Base-by-base conservation (phyloP, 2,113 vertebrate species). In the Scatophagus argus region DNA sequence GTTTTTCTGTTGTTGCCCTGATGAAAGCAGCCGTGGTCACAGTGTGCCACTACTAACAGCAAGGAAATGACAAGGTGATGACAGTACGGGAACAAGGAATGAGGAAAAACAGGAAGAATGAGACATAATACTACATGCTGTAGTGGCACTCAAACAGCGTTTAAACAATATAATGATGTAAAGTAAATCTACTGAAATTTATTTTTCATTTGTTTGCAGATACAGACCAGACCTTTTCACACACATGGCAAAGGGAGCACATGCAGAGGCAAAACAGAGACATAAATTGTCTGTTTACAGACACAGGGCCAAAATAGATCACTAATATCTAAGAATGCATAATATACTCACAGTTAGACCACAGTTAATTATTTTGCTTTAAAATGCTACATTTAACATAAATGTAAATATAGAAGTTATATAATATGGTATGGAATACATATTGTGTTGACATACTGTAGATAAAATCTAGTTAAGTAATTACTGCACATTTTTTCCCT, bases 401-500 rank as follows among this genome's bases (percentile, higher is more conserved):
- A 51, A 34, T 54, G 52, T 61, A 56, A 23, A 81, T 41, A 12
- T 49, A 27, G 8, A 25, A 13, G 17, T 81, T 17, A 52, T 70
- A 13, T 59, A 58, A 41, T 34, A 36, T 4, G 58, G 25, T 32
- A 8, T 4, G 16, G 19, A 44, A 46, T 10, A 38, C 46, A 47
- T 16, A 10, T 16, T 4, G 36, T 62, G 55, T 21, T 56, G 6
- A 16, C 29, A 29, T 43, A n/a, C n/a, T n/a, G n/a, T n/a, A 43
- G 10, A 51, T 78, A 2, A 79, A 80, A 83, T 81, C 44, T 25
- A 55, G 71, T 85, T 32, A 82, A 59, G 38, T 62, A 23, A 84
- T 84, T 66, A 66, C 47, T 6, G 47, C 51, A 38, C 39, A 47
- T 63, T 64, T 72, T 75, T 38, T 0, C 25, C 44, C 8, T 1